Conservation (phyloP, 2,113 vertebrate genomes). For the Dipodomys stephensi region DNA sequence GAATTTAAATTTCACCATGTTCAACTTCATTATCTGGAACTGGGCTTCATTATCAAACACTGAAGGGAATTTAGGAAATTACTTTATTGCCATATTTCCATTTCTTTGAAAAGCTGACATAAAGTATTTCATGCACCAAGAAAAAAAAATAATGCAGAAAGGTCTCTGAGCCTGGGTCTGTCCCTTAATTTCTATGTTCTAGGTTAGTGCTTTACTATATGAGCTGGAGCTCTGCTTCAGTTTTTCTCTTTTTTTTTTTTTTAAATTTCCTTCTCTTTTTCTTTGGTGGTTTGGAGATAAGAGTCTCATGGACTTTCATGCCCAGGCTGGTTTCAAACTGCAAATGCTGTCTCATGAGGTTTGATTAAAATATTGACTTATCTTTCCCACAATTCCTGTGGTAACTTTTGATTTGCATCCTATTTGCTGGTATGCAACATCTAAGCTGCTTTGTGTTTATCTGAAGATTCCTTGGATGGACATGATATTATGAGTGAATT, state of each 20-base stretch:
- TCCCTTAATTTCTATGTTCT: too few species aligned
- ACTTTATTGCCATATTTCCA: slow-evolving; percentile 43
- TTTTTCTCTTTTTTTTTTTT: too few species aligned
- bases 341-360: neutral
- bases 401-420: too few species aligned
- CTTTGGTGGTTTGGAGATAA: too few species aligned
- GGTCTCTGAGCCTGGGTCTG: neutral
- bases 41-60: slow-evolving; percentile 59
- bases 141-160: slow-evolving; percentile 45
- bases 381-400: neutral
- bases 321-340: too few species aligned
- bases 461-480: neutral
- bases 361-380: neutral
- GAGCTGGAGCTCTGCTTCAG: too few species aligned
- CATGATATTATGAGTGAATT: neutral
- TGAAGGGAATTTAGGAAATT: slow-evolving; percentile 65
- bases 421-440: neutral
- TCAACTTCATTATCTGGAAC: slow-evolving; percentile 78
- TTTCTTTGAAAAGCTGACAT: slow-evolving; percentile 62
- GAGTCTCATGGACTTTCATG: too few species aligned
- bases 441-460: neutral
- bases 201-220: too few species aligned
- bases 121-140: slow-evolving; percentile 30
- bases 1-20: slow-evolving; percentile 64
- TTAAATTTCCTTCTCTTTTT: too few species aligned